A percentile compares a stretch with the other conserved stretches of the same genome.
Evolutionary conservation across 1,140 invertebrate species (phyloP).

Genomic region (Venustaconcha ellipsiformis): DNA sequence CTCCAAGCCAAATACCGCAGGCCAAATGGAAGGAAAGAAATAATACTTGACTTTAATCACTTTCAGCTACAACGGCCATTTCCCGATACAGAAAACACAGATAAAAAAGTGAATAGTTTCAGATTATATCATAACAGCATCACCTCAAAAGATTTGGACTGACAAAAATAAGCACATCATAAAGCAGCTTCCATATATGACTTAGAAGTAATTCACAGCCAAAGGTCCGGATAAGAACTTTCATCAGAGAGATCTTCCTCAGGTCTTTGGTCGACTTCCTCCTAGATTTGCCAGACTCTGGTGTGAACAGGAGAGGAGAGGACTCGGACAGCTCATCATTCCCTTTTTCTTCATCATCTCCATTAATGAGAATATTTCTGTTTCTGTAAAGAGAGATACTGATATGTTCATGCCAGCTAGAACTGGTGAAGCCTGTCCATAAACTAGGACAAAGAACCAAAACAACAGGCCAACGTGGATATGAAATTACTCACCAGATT

Average conservation of each 20-base stretch:
- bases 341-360: not conserved
- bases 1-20: too few species aligned
- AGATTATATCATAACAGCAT: too few species aligned
- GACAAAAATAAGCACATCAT: conserved; percentile 40
- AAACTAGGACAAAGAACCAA: too few species aligned
- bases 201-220: conserved; percentile 33
- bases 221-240: conserved; percentile 36
- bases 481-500: too few species aligned
- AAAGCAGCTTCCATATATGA: conserved; percentile 44
- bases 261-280: conserved; percentile 7
- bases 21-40: too few species aligned
- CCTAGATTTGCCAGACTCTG: conserved; percentile 6
- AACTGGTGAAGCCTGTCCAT: too few species aligned
- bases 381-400: not conserved
- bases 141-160: conserved; percentile 48
- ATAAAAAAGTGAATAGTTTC: too few species aligned
- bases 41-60: too few species aligned
- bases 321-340: conserved; percentile 18
- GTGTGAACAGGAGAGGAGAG: conserved; percentile 21
- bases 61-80: too few species aligned
- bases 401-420: too few species aligned
- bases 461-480: too few species aligned
- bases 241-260: conserved; percentile 32
- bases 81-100: too few species aligned
- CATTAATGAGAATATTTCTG: conserved; percentile 2